Evolutionary conservation across 37 sponge, comb jelly and placozoan genomes (phyloP).

Genomic region (Crambe crambe): DNA sequence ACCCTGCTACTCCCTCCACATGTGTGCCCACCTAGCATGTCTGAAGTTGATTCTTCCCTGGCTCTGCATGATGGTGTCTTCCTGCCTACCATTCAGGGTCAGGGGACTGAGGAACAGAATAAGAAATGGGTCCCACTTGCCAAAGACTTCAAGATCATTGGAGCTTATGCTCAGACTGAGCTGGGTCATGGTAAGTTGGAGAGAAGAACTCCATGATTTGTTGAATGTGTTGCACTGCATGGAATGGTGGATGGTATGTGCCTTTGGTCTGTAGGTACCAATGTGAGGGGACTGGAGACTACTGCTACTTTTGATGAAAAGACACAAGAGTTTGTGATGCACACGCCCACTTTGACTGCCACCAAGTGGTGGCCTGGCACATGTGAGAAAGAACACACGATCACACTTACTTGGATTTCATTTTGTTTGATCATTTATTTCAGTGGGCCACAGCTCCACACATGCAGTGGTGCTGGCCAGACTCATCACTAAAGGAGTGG

Average conservation of each 20-base stretch:
- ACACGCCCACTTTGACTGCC: slow-evolving; percentile 87
- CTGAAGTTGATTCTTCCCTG: neutral
- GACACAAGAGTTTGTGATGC: slow-evolving; percentile 80
- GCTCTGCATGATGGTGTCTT: slow-evolving; percentile 74
- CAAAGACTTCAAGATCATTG: slow-evolving; percentile 69
- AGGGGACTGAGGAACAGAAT: slow-evolving; percentile 84
- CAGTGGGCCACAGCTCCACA: slow-evolving; percentile 83
- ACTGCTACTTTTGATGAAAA: slow-evolving; percentile 82
- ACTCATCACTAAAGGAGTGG: slow-evolving; percentile 77
- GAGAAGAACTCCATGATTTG: too few relatives aligned
- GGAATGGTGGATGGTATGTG: too few relatives aligned
- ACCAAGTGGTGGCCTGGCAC: slow-evolving; percentile 94
- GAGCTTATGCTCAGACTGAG: slow-evolving; percentile 95
- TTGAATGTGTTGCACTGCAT: too few relatives aligned
- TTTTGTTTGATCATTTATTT: neutral
- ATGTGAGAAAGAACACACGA: slow-evolving; percentile 45
- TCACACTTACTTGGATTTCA: neutral
- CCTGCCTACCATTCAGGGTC: slow-evolving; percentile 76
- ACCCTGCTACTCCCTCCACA: neutral
- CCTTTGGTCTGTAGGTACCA: slow-evolving; percentile 76
- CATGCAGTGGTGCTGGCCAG: slow-evolving; percentile 83
- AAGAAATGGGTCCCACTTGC: slow-evolving; percentile 83
- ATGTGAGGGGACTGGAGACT: slow-evolving; percentile 89
- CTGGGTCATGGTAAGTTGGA: slow-evolving; percentile 84
- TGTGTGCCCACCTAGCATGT: too few relatives aligned